Conservation (phyloP, 2,113 vertebrate genomes). For the Panurus biarmicus region DNA sequence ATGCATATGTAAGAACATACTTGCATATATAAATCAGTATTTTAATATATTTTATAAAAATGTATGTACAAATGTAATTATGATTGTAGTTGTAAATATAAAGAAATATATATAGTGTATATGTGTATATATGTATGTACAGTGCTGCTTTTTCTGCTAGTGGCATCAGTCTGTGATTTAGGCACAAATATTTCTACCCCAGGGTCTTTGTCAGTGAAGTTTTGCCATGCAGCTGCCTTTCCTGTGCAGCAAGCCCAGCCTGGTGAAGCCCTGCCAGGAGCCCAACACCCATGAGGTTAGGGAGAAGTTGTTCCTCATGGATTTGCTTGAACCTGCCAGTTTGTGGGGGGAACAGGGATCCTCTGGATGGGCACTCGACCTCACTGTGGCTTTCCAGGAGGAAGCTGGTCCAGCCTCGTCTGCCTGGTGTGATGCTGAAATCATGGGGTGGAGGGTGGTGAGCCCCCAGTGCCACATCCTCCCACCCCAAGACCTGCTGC, state of each 20-base stretch:
- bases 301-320: background rate
- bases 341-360: background rate
- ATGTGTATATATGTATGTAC: rapidly evolving
- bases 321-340: background rate
- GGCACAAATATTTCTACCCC: background rate
- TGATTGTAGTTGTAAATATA: background rate
- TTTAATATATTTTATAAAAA: background rate
- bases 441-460: rapidly evolving
- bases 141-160: background rate
- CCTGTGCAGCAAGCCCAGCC: background rate
- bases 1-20: too few relatives aligned
- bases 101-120: background rate
- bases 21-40: background rate
- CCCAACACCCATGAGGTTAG: rapidly evolving
- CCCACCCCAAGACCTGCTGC: background rate
- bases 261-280: background rate
- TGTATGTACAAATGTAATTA: background rate
- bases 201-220: background rate
- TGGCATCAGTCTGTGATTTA: background rate
- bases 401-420: background rate
- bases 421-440: rapidly evolving
- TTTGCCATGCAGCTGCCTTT: background rate
- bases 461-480: rapidly evolving
- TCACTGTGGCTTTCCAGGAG: background rate
- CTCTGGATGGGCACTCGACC: background rate